Evolutionary conservation across 1,140 invertebrate species (phyloP).

Genomic region (Drosophila pseudoobscura): DNA sequence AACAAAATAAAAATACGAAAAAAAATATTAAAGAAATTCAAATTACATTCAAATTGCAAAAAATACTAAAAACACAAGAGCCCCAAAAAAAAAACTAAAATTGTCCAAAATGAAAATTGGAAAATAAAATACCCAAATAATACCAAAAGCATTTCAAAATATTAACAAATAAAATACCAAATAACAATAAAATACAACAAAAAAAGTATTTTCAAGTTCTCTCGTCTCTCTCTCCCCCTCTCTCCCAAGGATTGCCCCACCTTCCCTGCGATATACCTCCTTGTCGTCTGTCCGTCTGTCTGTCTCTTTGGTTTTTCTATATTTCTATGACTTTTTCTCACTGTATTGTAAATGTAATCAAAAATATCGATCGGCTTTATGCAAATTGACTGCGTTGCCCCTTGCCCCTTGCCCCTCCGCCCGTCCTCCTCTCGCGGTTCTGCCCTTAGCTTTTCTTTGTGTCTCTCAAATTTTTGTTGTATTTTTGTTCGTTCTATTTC

Average conservation of each 20-base stretch:
- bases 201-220: too few relatives aligned
- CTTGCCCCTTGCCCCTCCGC: background rate
- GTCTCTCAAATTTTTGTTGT: conserved; percentile 46
- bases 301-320: conserved; percentile 18
- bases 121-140: too few relatives aligned
- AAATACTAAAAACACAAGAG: too few relatives aligned
- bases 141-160: too few relatives aligned
- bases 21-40: too few relatives aligned
- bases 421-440: conserved; percentile 36
- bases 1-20: too few relatives aligned
- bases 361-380: conserved; percentile 83
- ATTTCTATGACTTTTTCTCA: conserved; percentile 26
- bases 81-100: too few relatives aligned
- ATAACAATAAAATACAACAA: too few relatives aligned
- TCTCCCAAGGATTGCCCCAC: background rate
- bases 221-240: too few relatives aligned
- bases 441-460: conserved; percentile 39
- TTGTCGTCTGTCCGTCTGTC: conserved; percentile 11
- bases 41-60: too few relatives aligned
- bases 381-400: conserved; percentile 79
- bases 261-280: conserved; percentile 12
- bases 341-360: conserved; percentile 81
- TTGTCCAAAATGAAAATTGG: too few relatives aligned
- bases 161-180: too few relatives aligned
- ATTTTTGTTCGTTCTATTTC: conserved; percentile 64